Conservation (phyloP, 2,797 vertebrate species). For the Anolis apletophallus region DNA sequence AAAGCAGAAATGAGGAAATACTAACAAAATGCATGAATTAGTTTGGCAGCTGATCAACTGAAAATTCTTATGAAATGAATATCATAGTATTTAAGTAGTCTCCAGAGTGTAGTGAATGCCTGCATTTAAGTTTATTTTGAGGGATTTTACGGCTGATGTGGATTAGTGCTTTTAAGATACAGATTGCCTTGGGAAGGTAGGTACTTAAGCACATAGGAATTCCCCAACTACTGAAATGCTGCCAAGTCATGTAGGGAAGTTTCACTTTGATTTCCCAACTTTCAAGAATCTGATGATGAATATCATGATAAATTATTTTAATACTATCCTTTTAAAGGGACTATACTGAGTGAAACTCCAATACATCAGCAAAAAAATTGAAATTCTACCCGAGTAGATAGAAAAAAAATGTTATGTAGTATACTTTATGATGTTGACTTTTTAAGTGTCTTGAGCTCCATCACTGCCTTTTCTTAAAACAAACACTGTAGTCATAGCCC, state of each 20-base stretch:
- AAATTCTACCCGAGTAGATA: neutral
- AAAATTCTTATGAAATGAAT: neutral
- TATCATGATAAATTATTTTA: neutral
- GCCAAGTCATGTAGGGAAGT: neutral
- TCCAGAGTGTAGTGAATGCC: neutral
- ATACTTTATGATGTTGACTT: neutral
- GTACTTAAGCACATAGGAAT: neutral
- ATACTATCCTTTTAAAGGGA: neutral
- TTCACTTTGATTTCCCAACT: neutral
- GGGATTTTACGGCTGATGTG: neutral
- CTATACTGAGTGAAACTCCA: neutral
- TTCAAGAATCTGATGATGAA: conserved; percentile 7
- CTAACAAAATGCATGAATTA: neutral
- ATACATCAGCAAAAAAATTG: neutral
- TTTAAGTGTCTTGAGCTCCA: neutral
- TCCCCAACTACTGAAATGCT: neutral
- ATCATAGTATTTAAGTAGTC: neutral
- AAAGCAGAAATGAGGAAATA: neutral
- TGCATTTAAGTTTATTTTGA: neutral
- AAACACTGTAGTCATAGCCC: neutral
- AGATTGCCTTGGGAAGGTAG: neutral
- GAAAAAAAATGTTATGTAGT: neutral
- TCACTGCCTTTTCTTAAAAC: neutral
- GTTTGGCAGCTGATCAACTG: neutral
- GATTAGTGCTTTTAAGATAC: neutral